Evolutionary conservation across 2,888 invertebrate genomes (phyloP), one percentile per base, ranked within the genome.

Genomic region (Scaeva pyrastri): DNA sequence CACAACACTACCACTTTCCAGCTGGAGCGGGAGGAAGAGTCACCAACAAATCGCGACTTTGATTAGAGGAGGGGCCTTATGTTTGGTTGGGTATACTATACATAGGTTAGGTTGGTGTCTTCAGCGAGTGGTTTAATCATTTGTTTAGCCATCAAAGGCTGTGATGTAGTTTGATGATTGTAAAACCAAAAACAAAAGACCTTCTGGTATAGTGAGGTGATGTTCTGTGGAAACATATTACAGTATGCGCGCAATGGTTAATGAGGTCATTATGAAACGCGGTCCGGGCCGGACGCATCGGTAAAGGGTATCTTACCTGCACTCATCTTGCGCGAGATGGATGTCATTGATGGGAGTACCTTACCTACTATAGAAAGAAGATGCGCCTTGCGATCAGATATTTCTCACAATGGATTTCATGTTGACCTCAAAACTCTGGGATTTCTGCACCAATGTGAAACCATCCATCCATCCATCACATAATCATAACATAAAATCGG

Each of bases 221-320:
- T 48, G 55, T n/a, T 41, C 52, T 75, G 71, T 64, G 62, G 48
- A 81, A 70, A 81, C 48, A 71, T 70, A 62, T 70, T 81, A 60
- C 68, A 68, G 52, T 52, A 56, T 23, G 31, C 31, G 3, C 31
- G 60, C 60, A 10, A 76, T 73, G 64, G 60, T 64, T 82, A 82
- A 86, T 82, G 86, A 82, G 86, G 82, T 82, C 86, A 86, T 86
- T 82, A 78, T 78, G 82, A 77, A 86, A 74, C 77, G 73, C 76
- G 64, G 23, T 14, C 11, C 39, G 10, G 52, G 23, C 31, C 31
- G 31, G 31, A 8, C 31, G 31, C 31, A 31, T 31, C n/a, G n/a
- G n/a, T n/a, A n/a, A 31, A 31, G 8, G 31, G 31, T 31, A 31
- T 8, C 26, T 31, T 31, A 31, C 31, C 31, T 52, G 23, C 21